Conservation (phyloP, 1,140 invertebrate species). For the Diabrotica undecimpunctata region DNA sequence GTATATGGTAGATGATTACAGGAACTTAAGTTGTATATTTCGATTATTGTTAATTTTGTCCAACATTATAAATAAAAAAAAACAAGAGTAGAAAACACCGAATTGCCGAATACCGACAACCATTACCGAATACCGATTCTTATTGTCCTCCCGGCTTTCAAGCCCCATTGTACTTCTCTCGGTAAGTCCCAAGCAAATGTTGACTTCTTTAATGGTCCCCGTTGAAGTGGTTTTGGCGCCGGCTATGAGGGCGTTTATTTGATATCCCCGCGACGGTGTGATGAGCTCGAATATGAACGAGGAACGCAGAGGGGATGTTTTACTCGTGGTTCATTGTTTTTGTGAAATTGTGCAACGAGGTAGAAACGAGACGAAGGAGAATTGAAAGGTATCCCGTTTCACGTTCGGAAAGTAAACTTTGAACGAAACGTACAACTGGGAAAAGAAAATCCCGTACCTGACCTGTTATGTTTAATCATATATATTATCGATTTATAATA, state of each 20-base stretch:
- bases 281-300: conserved; percentile 1
- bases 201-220: background rate
- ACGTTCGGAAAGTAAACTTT: background rate
- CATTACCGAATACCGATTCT: no score
- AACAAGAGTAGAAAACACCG: no score
- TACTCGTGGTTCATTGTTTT: conserved; percentile 1
- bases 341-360: background rate
- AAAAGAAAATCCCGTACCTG: background rate
- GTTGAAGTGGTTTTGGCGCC: background rate
- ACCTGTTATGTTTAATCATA: no score
- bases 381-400: background rate
- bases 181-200: no score
- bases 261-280: background rate
- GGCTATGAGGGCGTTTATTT: background rate
- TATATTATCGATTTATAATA: no score
- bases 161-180: no score
- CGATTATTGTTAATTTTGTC: no score
- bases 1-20: no score
- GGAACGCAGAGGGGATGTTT: background rate
- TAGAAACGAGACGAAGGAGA: background rate
- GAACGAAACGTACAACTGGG: background rate
- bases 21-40: no score
- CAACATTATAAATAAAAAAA: no score
- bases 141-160: no score
- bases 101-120: no score